Conservation (phyloP, 2,888 invertebrate species). For the Mylabris sibirica region DNA sequence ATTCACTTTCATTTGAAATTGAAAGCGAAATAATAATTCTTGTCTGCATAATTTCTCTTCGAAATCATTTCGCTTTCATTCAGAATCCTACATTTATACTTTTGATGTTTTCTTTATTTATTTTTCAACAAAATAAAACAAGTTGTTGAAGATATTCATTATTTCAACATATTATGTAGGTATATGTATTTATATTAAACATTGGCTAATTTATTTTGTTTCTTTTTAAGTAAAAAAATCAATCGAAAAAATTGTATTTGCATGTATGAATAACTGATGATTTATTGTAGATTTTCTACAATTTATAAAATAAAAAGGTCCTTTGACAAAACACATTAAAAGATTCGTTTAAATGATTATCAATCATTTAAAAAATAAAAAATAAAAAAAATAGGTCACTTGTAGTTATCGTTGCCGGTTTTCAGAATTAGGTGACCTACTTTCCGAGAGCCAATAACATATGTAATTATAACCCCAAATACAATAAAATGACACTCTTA, state of each 20-base stretch:
- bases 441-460: constrained; percentile 34
- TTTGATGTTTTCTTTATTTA: background rate
- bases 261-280: background rate
- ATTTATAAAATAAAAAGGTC: background rate
- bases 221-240: background rate
- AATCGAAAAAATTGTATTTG: background rate
- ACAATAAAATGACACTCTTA: constrained; percentile 24
- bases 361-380: background rate
- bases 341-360: background rate
- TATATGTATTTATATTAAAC: background rate
- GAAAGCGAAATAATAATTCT: background rate
- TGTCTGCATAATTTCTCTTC: background rate
- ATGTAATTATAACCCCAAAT: constrained; percentile 33
- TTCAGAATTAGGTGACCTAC: constrained; percentile 38
- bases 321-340: background rate
- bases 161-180: background rate
- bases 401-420: constrained; percentile 23
- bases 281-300: no score
- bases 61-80: background rate
- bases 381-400: background rate
- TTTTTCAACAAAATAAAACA: background rate
- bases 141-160: background rate
- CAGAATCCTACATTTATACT: background rate
- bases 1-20: constrained; percentile 28
- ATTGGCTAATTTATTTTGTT: background rate